Evolutionary conservation across 1,140 invertebrate genomes (phyloP), one percentile per base, ranked within the genome.

Genomic region (Anadara kagoshimensis): DNA sequence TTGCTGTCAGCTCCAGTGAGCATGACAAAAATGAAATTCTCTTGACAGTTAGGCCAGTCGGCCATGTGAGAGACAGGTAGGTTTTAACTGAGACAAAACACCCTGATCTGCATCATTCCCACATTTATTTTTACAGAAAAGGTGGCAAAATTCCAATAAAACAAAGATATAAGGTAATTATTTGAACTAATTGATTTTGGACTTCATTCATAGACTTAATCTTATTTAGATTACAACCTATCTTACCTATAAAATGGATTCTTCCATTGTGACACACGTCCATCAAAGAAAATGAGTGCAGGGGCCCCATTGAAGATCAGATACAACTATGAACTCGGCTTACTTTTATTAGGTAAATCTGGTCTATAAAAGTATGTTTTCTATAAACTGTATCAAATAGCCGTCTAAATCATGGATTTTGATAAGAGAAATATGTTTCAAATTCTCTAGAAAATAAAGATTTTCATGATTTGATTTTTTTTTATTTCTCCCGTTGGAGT

Each of bases 21-120:
- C 85, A 85, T 83, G 85, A 83, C 82, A 85, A 86, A 86, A 86
- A 85, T 85, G 82, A 85, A 84, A 86, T 79, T 80, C 80, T 75
- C 61, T 80, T 86, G 85, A 82, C 85, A 86, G 79, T 85, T 86
- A 68, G 83, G 69, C 56, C 58, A 49, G 70, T 75, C 82, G 74
- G 67, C n/a, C 14, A 49, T 36, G 29, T 36, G 29, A 36, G 7
- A 36, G 29, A 36, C 29, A 36, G 29, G 29, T 36, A 36, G 29
- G 29, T 36, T 36, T n/a, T 36, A 36, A 36, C 29, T 36, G 29
- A 36, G 29, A 59, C 36, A 26, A 59, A 14, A 59, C 57, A 18
- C 57, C n/a, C 36, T 7, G 7, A 36, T 36, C 29, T 36, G 29
- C 29, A 36, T 3, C 29, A 36, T 71, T 44, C 63, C 26, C 51